Percentiles rank a stretch among this genome's conserved stretches.
phyloP scores from a whole-genome alignment of 2,888 invertebrate genomes.

The Caenorhabditis panamensis region DNA sequence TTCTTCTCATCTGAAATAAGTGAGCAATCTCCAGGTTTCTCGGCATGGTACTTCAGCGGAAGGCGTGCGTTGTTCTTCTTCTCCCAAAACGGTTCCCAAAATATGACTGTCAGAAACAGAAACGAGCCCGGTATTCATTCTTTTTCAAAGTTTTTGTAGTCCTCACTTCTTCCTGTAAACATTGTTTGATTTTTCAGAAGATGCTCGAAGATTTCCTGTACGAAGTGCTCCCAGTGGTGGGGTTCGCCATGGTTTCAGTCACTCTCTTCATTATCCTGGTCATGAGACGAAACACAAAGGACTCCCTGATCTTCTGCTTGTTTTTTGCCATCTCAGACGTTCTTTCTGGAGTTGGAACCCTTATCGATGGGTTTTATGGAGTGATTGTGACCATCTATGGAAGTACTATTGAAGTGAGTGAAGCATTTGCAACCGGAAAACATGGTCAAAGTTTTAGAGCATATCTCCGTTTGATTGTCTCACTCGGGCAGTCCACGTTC shows the following conservation, averaged over 20 bases:
- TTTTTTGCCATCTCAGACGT: slow-evolving; percentile 63
- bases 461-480: slow-evolving; percentile 61
- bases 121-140: slow-evolving; percentile 21
- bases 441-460: no score
- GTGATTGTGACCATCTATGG: slow-evolving; percentile 67
- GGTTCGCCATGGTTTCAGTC: slow-evolving; percentile 61
- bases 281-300: slow-evolving; percentile 40
- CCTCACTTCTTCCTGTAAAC: neutral
- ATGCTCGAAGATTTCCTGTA: slow-evolving; percentile 72
- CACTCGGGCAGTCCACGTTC: slow-evolving; percentile 48
- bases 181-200: slow-evolving; percentile 42
- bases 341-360: slow-evolving; percentile 52
- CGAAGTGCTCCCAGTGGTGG: slow-evolving; percentile 69
- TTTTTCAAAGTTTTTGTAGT: slow-evolving; percentile 3
- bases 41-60: slow-evolving; percentile 53
- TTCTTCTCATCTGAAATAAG: slow-evolving; percentile 5
- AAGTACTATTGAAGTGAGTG: slow-evolving; percentile 43
- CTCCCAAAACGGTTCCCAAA: slow-evolving; percentile 2
- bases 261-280: slow-evolving; percentile 58
- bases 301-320: slow-evolving; percentile 49
- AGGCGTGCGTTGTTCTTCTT: slow-evolving; percentile 39
- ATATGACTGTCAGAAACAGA: neutral
- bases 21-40: slow-evolving; percentile 42
- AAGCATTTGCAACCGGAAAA: no score
- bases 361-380: slow-evolving; percentile 65